Evolutionary conservation across 1,140 invertebrate genomes (phyloP).

Genomic region (Cheumatopsyche charites): DNA sequence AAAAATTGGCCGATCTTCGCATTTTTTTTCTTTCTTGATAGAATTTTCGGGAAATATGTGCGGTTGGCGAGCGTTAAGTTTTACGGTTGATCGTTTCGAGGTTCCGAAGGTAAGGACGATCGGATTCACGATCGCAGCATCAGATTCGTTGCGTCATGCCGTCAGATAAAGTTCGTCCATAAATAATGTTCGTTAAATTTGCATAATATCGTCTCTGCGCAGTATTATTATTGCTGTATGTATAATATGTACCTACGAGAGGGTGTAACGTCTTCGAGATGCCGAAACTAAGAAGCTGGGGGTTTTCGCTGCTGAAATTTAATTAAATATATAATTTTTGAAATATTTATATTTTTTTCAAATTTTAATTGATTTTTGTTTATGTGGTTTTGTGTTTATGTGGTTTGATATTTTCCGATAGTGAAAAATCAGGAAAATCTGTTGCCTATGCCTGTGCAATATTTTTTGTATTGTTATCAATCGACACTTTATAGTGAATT

Average conservation of each 20-base stretch:
- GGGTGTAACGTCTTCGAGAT: not conserved
- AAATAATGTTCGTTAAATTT: constrained; percentile 49
- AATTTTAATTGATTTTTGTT: too few relatives aligned
- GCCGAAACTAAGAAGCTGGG: not conserved
- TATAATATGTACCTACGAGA: not conserved
- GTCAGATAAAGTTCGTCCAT: constrained; percentile 48
- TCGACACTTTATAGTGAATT: too few relatives aligned
- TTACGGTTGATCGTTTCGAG: constrained; percentile 41
- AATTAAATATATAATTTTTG: too few relatives aligned
- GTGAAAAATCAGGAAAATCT: too few relatives aligned
- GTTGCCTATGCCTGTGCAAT: too few relatives aligned
- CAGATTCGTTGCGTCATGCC: constrained; percentile 49
- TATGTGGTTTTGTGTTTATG: too few relatives aligned
- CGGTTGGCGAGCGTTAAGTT: constrained; percentile 32
- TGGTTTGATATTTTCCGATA: too few relatives aligned
- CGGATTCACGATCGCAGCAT: constrained; percentile 45
- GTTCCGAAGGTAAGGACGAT: constrained; percentile 37
- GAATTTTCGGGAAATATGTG: constrained; percentile 2
- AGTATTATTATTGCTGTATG: constrained; percentile 38
- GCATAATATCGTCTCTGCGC: constrained; percentile 46
- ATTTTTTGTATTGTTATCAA: too few relatives aligned
- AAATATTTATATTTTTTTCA: too few relatives aligned
- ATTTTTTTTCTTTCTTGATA: not conserved
- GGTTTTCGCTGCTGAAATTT: constrained; percentile 1
- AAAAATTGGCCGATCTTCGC: too few relatives aligned